Conservation (phyloP, 2,888 invertebrate genomes). For the Drosophila nigricruria region DNA sequence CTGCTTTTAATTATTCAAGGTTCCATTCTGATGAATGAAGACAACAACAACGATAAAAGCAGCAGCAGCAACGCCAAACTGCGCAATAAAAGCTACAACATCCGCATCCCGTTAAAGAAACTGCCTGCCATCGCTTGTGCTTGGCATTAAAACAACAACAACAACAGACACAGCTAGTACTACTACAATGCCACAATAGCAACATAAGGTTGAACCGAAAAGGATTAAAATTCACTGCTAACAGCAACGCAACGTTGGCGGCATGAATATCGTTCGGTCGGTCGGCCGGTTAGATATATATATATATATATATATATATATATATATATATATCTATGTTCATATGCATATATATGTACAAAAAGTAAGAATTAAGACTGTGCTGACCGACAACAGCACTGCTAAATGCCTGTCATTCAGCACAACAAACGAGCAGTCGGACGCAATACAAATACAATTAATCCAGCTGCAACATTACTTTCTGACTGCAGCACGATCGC, state of each 20-base stretch:
- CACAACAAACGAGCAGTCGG: conserved; percentile 35
- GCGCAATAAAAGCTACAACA: conserved; percentile 67
- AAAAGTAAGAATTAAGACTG: conserved; percentile 22
- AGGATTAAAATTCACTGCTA: conserved; percentile 69
- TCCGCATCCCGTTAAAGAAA: conserved; percentile 65
- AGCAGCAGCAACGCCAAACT: conserved; percentile 61
- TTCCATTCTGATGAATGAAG: conserved; percentile 85
- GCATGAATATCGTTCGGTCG: conserved; percentile 34
- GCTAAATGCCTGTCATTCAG: conserved; percentile 13
- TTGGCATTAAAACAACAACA: conserved; percentile 64
- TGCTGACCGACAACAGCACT: conserved; percentile 24
- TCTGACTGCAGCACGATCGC: conserved; percentile 11
- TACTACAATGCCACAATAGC: conserved; percentile 28
- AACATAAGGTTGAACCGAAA: conserved; percentile 50
- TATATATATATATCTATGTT: neutral
- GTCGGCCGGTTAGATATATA: conserved; percentile 6
- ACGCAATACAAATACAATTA: conserved; percentile 65
- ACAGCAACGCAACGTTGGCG: conserved; percentile 50
- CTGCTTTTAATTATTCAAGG: conserved; percentile 85
- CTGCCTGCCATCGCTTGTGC: conserved; percentile 63
- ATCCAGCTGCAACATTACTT: conserved; percentile 47
- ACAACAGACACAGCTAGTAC: conserved; percentile 17
- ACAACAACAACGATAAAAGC: conserved; percentile 70
- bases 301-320: neutral
- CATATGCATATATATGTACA: neutral